Evolutionary conservation across 2,113 vertebrate species (phyloP), one percentile per base, ranked within the genome.

Genomic region (Numida meleagris): DNA sequence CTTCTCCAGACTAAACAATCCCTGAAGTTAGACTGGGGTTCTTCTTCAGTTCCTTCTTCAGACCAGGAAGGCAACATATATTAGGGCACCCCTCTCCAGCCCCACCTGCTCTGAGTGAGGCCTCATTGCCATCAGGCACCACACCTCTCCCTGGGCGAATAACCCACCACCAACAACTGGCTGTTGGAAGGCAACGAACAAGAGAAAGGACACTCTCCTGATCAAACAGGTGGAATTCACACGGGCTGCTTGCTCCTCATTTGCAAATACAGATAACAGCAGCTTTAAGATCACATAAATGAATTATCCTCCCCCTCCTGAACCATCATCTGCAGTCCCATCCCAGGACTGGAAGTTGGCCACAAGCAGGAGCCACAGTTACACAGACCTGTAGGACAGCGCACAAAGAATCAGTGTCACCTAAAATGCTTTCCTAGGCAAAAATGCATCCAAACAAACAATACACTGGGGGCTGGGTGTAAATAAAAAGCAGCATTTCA

Each of bases 341-440:
- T 29, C 63, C 94, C 72, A 83, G 1, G 1, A 36, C 68, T 88
- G 73, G 87, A 91, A 88, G 75, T 58, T 59, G 57, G 42, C 57
- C 73, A 48, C 75, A 82, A 90, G 90, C 82, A 85, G 94, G 83
- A 96, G 81, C 53, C 84, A 87, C 3, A 8, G 74, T 72, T 82
- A 58, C 10, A 62, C 11, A 72, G 79, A 86, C 70, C 72, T 78
- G 94, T 86, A 14, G 38, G 36, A 51, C 50, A 65, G 43, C 14
- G 23, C 25, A 19, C 24, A 29, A 19, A 76, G 57, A 89, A 95
- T 36, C 87, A 82, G 67, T 63, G 50, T 63, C 65, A 51, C 51
- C 77, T 43, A 87, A 86, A 95, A 93, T 86, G 91, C 65, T 68
- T 94, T 90, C 82, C 72, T 72, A 93, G 67, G 80, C 89, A 94